Percentiles rank a stretch among this genome's conserved stretches.
Conservation (phyloP, 1,140 invertebrate species). For the Polypedilum pembai region DNA sequence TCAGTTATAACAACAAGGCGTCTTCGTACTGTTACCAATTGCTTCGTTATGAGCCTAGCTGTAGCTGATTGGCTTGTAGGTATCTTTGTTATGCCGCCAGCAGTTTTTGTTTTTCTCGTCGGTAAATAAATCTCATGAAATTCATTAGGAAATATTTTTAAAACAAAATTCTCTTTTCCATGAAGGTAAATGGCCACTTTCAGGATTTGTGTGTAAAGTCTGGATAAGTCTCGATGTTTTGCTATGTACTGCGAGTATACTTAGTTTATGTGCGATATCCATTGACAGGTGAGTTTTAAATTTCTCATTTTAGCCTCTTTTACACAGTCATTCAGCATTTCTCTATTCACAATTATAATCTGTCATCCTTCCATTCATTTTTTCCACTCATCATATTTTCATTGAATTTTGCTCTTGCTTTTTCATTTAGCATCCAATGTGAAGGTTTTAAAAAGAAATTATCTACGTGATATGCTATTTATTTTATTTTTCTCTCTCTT, state of each 20-base stretch:
- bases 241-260: slow-evolving; percentile 78
- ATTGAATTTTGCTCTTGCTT: no score
- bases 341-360: no score
- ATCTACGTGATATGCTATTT: no score
- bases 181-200: slow-evolving; percentile 66
- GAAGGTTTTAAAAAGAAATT: no score
- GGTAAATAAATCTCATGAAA: slow-evolving; percentile 45
- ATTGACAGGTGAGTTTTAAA: slow-evolving; percentile 54
- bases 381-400: no score
- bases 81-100: slow-evolving; percentile 89
- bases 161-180: background rate
- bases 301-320: background rate
- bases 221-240: slow-evolving; percentile 92
- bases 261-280: slow-evolving; percentile 73
- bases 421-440: no score
- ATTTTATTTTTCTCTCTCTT: no score
- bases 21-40: slow-evolving; percentile 87
- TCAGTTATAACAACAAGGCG: slow-evolving; percentile 86
- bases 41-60: slow-evolving; percentile 87
- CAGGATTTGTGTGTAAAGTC: slow-evolving; percentile 69
- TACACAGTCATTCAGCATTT: no score
- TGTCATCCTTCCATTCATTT: no score
- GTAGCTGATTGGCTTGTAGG: slow-evolving; percentile 86
- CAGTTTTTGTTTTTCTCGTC: slow-evolving; percentile 62
- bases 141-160: background rate